Conservation (phyloP, 2,888 invertebrate genomes). For the Lasius fuliginosus region DNA sequence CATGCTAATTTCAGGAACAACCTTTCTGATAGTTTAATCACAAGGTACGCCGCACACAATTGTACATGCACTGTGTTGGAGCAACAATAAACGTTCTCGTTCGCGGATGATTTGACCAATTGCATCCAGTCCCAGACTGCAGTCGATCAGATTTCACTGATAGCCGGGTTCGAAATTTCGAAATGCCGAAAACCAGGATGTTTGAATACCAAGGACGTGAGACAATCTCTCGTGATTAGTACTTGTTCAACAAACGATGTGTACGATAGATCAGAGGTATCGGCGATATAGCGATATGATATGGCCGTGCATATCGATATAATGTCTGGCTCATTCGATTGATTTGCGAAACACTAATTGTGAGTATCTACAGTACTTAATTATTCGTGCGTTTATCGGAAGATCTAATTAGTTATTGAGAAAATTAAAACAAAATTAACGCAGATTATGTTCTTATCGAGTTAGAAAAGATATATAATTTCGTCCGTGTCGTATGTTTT, state of each 20-base stretch:
- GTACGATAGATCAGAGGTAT: background rate
- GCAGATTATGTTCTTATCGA: background rate
- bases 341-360: background rate
- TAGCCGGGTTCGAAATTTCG: background rate
- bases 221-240: constrained; percentile 29
- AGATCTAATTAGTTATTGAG: background rate
- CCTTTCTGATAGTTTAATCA: constrained; percentile 47
- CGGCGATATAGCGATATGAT: constrained; percentile 6
- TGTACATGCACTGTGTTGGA: constrained; percentile 8
- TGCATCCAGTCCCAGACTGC: background rate
- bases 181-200: background rate
- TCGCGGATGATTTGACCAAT: background rate
- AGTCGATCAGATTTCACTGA: background rate
- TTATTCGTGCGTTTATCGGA: background rate
- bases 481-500: background rate
- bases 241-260: constrained; percentile 24
- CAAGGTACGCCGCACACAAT: constrained; percentile 31
- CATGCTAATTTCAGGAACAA: constrained; percentile 48
- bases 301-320: background rate
- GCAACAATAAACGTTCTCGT: constrained; percentile 29
- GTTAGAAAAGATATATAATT: background rate
- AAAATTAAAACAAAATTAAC: background rate
- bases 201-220: constrained; percentile 35
- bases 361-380: background rate
- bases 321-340: background rate